These are phyloP conservation scores for Hydrotaea cyrtoneurina DNA, from an alignment of 2,888 invertebrate species.

Conservation along the genomic window DNA sequence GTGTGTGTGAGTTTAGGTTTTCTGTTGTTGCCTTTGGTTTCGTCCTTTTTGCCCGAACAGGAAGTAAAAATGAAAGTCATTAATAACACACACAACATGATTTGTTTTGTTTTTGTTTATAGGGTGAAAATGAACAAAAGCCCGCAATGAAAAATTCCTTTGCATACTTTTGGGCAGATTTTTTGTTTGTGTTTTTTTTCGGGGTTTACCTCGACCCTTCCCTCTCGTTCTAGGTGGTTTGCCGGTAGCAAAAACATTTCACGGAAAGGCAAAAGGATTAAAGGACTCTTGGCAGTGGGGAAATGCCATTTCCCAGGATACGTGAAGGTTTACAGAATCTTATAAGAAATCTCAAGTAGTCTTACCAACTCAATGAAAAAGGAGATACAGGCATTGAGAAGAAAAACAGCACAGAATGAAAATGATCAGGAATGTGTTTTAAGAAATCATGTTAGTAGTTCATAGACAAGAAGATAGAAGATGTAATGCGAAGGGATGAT, in stretches of 20 bases:
- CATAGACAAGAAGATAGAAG: no score
- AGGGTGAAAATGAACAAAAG: constrained; percentile 34
- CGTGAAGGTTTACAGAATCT: background rate
- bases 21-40: no score
- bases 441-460: no score
- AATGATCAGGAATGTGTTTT: no score
- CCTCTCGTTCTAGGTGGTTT: no score
- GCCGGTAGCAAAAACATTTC: background rate
- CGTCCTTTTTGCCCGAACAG: constrained; percentile 42
- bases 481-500: no score
- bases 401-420: no score
- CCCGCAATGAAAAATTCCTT: constrained; percentile 43
- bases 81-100: constrained; percentile 61
- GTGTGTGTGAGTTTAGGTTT: constrained; percentile 35
- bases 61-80: constrained; percentile 67
- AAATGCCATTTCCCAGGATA: no score
- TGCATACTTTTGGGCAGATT: constrained; percentile 56
- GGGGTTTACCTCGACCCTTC: background rate
- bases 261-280: background rate
- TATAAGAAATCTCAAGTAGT: background rate
- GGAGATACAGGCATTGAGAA: no score
- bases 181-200: background rate
- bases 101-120: constrained; percentile 52
- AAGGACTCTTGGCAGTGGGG: background rate
- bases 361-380: no score